Conservation (phyloP, 1,140 invertebrate genomes). For the Cylas formicarius region DNA sequence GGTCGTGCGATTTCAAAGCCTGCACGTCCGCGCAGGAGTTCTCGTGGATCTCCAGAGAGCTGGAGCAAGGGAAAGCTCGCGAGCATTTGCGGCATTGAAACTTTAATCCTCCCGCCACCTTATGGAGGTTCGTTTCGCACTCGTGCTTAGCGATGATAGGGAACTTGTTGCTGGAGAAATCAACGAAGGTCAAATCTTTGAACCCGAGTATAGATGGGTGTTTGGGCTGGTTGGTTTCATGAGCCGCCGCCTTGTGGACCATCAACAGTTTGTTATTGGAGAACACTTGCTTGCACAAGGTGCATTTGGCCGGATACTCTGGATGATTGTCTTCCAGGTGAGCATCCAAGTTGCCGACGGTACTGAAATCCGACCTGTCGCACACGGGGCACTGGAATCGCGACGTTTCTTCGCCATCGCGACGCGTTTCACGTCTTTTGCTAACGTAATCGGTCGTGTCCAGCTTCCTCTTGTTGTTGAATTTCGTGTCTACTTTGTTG, state of each 20-base stretch:
- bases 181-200: constrained; percentile 67
- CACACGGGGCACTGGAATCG: constrained; percentile 52
- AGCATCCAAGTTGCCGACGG: constrained; percentile 51
- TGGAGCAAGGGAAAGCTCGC: constrained; percentile 66
- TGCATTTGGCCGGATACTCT: constrained; percentile 60
- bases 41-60: constrained; percentile 60
- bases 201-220: constrained; percentile 54
- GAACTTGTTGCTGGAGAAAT: constrained; percentile 72
- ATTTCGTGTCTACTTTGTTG: constrained; percentile 35
- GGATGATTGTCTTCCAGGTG: constrained; percentile 68
- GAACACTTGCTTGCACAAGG: constrained; percentile 61
- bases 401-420: constrained; percentile 23
- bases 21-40: constrained; percentile 46
- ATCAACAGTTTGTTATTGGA: constrained; percentile 62
- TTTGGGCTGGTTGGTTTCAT: constrained; percentile 23
- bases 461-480: constrained; percentile 29
- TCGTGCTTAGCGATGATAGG: constrained; percentile 64
- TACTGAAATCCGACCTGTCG: constrained; percentile 53
- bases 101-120: constrained; percentile 52
- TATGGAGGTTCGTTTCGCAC: constrained; percentile 62
- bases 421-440: constrained; percentile 23
- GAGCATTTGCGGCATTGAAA: constrained; percentile 67
- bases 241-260: constrained; percentile 47
- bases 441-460: constrained; percentile 21
- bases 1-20: constrained; percentile 27